Conservation (phyloP, 2,113 vertebrate genomes). For the Toxostoma redivivum region DNA sequence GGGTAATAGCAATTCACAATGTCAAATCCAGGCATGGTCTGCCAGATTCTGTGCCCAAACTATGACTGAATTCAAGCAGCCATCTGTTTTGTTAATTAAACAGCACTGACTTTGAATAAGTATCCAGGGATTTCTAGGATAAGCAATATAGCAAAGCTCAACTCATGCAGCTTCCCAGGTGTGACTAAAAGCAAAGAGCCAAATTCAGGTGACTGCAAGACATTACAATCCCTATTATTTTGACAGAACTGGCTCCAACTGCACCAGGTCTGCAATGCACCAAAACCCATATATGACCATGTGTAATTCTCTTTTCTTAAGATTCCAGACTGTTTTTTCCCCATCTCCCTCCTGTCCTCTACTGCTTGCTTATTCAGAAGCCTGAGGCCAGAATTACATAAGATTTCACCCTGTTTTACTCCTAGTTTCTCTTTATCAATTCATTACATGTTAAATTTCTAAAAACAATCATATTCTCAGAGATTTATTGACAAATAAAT, state of each 20-base stretch:
- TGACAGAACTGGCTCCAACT: not conserved
- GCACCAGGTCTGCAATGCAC: not conserved
- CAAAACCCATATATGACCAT: not conserved
- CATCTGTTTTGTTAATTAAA: constrained; percentile 49
- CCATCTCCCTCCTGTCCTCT: not conserved
- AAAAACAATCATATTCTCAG: not conserved
- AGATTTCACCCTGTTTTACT: not conserved
- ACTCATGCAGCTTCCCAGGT: not conserved
- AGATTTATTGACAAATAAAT: not conserved
- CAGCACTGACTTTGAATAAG: not conserved
- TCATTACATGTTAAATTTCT: not conserved
- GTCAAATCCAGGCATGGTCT: not conserved
- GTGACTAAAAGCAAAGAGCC: not conserved
- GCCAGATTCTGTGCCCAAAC: constrained; percentile 12
- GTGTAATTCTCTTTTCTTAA: not conserved
- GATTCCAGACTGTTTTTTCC: not conserved
- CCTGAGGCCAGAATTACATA: not conserved
- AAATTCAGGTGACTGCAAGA: not conserved
- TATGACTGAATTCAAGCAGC: not conserved
- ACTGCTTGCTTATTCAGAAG: not conserved
- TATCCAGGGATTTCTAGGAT: not conserved
- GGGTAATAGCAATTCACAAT: not conserved
- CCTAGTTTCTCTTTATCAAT: not conserved
- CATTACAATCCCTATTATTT: not conserved
- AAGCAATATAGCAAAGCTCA: not conserved